Conservation (phyloP, 2,888 invertebrate genomes). For the Machimus atricapillus region DNA sequence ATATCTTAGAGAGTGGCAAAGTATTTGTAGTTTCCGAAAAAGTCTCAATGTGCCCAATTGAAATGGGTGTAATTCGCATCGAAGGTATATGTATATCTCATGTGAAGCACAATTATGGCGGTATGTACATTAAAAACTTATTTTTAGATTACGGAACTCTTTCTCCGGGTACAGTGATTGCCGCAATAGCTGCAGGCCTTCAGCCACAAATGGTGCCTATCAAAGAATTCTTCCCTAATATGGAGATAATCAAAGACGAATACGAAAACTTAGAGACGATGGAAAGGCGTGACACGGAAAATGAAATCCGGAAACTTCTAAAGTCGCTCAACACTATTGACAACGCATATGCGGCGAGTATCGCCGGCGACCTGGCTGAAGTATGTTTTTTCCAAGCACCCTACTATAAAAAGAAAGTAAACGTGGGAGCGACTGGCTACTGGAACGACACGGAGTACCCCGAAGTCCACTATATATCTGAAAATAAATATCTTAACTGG, state of each 20-base stretch:
- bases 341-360: constrained; percentile 70
- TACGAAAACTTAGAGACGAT: constrained; percentile 53
- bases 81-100: constrained; percentile 45
- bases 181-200: constrained; percentile 69
- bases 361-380: constrained; percentile 73
- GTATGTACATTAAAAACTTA: neutral
- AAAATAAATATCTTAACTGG: constrained; percentile 63
- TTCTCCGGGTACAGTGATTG: constrained; percentile 67
- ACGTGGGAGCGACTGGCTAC: constrained; percentile 66
- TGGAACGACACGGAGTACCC: constrained; percentile 74
- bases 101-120: neutral
- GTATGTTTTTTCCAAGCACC: constrained; percentile 72
- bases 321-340: constrained; percentile 57
- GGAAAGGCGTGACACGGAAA: constrained; percentile 50
- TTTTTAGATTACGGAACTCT: constrained; percentile 66
- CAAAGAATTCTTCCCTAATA: constrained; percentile 59
- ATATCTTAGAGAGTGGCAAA: neutral
- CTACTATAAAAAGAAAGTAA: constrained; percentile 63
- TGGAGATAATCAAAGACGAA: constrained; percentile 4
- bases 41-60: constrained; percentile 67
- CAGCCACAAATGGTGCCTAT: constrained; percentile 67
- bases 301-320: constrained; percentile 42
- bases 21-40: constrained; percentile 30
- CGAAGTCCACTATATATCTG: constrained; percentile 65
- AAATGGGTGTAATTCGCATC: constrained; percentile 71